A percentile compares a stretch with the other conserved stretches of the same genome.
Evolutionary conservation across 2,888 invertebrate species (phyloP).

Genomic region (Petrolisthes manimaculis): DNA sequence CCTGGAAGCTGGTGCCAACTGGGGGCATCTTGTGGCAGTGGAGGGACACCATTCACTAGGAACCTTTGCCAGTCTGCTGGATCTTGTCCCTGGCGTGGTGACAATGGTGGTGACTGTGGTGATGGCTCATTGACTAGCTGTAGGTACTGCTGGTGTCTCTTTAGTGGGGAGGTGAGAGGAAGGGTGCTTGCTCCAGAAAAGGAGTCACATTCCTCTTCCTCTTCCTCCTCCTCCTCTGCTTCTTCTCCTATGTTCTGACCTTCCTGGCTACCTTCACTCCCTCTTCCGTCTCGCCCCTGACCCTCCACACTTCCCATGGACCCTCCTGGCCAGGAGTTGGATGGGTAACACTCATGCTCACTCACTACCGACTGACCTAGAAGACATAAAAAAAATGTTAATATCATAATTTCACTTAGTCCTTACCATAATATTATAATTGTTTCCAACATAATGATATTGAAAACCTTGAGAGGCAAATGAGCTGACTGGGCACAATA

Average conservation of each 20-base stretch:
- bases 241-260: neutral
- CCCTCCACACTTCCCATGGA: neutral
- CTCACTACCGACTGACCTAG: constrained; percentile 42
- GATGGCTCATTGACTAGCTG: constrained; percentile 28
- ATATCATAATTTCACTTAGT: neutral
- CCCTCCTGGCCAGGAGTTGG: neutral
- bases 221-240: constrained; percentile 23
- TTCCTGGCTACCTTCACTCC: constrained; percentile 21
- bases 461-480: too few species aligned
- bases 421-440: neutral
- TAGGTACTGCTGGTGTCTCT: constrained; percentile 21
- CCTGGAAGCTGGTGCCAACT: neutral
- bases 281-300: constrained; percentile 8
- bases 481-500: too few species aligned
- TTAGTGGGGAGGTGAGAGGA: constrained; percentile 53
- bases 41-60: neutral
- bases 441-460: too few species aligned
- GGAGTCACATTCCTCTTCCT: constrained; percentile 40
- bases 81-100: constrained; percentile 7
- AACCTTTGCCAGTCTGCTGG: constrained; percentile 32
- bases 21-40: neutral
- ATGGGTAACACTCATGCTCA: constrained; percentile 25
- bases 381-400: neutral
- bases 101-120: neutral
- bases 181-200: constrained; percentile 62